Conservation (phyloP, 2,113 vertebrate genomes). For the Alectura lathami region DNA sequence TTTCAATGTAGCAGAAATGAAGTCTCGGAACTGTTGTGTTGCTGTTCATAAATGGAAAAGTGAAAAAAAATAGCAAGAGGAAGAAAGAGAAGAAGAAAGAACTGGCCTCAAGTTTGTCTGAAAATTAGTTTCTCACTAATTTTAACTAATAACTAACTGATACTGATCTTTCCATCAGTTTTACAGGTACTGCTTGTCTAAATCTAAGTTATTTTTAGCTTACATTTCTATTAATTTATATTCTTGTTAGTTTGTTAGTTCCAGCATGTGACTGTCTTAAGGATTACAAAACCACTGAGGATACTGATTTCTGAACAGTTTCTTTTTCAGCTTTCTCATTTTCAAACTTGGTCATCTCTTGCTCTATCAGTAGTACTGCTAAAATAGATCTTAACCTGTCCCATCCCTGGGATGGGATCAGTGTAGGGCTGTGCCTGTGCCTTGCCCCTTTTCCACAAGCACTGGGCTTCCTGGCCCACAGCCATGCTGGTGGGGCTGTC, state of each 20-base stretch:
- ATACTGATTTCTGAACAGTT: not conserved
- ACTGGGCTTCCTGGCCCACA: fast-evolving
- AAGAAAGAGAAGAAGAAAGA: no score
- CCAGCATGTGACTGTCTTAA: not conserved
- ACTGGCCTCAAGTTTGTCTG: no score
- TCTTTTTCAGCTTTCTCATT: not conserved
- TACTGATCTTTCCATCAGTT: not conserved
- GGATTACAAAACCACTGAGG: not conserved
- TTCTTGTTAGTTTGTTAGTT: not conserved
- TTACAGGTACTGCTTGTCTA: not conserved
- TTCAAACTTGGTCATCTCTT: not conserved
- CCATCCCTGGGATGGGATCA: not conserved
- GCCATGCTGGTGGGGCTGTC: not conserved
- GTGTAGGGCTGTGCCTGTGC: not conserved
- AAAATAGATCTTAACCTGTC: not conserved
- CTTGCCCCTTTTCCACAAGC: not conserved
- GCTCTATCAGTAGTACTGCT: not conserved
- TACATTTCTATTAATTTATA: not conserved
- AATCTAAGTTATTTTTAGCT: not conserved
- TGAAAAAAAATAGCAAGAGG: no score
- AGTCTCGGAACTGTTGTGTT: not conserved
- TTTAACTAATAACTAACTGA: no score
- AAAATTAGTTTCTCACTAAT: not conserved
- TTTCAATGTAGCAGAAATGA: not conserved
- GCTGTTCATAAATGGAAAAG: not conserved